Evolutionary conservation across 2,888 invertebrate species (phyloP), one percentile per base, ranked within the genome.

Genomic region (Prenolepis imparis): DNA sequence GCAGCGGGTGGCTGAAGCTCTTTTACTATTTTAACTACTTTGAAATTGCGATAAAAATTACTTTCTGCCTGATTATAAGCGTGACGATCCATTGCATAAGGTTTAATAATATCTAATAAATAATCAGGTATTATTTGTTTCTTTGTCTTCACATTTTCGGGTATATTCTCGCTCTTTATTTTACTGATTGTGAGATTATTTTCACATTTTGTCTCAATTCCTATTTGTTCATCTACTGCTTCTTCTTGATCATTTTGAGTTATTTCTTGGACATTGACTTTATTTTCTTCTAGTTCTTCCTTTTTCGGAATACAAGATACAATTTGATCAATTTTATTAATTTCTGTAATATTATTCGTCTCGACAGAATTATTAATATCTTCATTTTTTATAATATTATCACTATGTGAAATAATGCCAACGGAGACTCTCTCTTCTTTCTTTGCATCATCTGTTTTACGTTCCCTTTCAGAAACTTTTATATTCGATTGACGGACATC

Each of bases 11-110:
- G 66, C 39, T 87, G 87, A n/a, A 89, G 84, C 83, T 92, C 90
- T 82, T 93, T 82, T 5, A 91, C 48, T 3, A 91, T 66, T 86
- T 91, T 86, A 1, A 93, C 87, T 0, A 93, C 90, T 82, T 90
- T 94, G 75, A 91, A 94, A 52, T 87, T 87, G 28, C 83, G 84
- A 78, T 94, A 73, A 61, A 94, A 93, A 72, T 93, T 80, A 39
- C 74, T 88, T 82, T 94, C 94, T 21, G 94, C 94, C 11, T 89
- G 70, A 28, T 88, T 87, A 52, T 93, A 93, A 41, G 77, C 55
- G 44, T 92, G 92, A 88, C 93, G 92, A 83, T 94, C 91, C 3
- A 90, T 39, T 90, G 92, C 92, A 82, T 94, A 94, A 24, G 92
- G 88, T 83, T 92, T 92, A 4, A 90, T 88, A n/a, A 91, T 74